Evolutionary conservation across 2,113 vertebrate genomes (phyloP).

Genomic region (Rhineura floridana): DNA sequence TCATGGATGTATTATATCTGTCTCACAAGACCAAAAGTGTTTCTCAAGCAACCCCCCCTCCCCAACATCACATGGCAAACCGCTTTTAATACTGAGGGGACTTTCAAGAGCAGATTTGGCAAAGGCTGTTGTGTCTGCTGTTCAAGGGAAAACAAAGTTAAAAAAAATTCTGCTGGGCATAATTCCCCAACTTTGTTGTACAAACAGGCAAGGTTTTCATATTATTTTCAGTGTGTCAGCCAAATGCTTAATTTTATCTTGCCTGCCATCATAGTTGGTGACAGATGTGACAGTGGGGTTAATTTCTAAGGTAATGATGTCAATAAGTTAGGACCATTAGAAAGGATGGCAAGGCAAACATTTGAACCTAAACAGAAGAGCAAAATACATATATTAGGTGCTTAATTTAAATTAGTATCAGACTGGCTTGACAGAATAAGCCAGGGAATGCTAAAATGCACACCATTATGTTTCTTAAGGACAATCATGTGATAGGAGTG

Average conservation of each 20-base stretch:
- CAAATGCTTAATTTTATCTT: background rate
- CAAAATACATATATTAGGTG: accelerated
- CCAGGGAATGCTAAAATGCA: background rate
- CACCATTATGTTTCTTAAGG: constrained; percentile 30
- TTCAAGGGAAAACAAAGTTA: background rate
- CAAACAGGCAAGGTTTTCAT: background rate
- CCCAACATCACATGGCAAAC: background rate
- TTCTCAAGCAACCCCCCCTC: background rate
- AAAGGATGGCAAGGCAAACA: background rate
- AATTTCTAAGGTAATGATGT: constrained; percentile 2
- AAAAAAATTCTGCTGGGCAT: background rate
- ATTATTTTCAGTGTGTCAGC: background rate
- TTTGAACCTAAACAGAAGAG: background rate
- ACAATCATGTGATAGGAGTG: background rate
- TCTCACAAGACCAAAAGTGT: background rate
- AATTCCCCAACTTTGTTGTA: background rate
- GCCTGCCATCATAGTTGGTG: background rate
- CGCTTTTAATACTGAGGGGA: background rate
- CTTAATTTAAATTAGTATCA: constrained; percentile 22
- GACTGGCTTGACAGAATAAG: constrained; percentile 35
- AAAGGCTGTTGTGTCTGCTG: background rate
- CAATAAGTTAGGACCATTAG: background rate
- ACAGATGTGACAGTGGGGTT: background rate
- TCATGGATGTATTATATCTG: background rate
- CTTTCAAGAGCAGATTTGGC: background rate